A percentile compares a stretch with the other conserved stretches of the same genome.
These are phyloP conservation scores for Sardina pilchardus DNA, from an alignment of 2,113 vertebrate genomes.

Conservation along the genomic window DNA sequence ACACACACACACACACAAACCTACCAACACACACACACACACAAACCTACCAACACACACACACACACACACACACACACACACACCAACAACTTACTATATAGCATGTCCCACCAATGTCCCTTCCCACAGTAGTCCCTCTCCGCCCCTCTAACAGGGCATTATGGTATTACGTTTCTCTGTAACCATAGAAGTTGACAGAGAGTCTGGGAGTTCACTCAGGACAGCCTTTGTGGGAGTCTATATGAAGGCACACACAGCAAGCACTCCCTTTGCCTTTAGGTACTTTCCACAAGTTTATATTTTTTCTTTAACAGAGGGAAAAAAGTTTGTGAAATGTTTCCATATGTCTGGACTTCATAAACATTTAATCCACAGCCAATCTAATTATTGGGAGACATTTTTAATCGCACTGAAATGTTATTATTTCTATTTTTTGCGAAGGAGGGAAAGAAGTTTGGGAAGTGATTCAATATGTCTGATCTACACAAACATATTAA, in stretches of 20 bases:
- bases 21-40: not conserved
- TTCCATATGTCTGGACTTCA: not conserved
- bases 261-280: not conserved
- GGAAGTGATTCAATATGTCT: no score
- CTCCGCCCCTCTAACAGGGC: conserved; percentile 54
- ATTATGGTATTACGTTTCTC: conserved; percentile 65
- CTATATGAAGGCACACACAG: conserved; percentile 34
- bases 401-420: no score
- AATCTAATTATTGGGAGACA: no score
- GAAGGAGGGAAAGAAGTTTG: no score
- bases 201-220: conserved; percentile 53
- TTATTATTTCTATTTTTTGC: no score
- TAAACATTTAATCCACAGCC: no score
- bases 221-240: conserved; percentile 41
- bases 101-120: not conserved
- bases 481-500: not conserved
- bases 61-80: not conserved
- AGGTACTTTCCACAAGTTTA: no score
- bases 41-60: not conserved
- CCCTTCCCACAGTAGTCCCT: conserved; percentile 44
- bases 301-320: not conserved
- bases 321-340: not conserved
- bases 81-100: not conserved
- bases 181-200: conserved; percentile 58
- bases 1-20: not conserved